Evolutionary conservation across 2,113 vertebrate species (phyloP).

Genomic region (Tragelaphus scriptus): DNA sequence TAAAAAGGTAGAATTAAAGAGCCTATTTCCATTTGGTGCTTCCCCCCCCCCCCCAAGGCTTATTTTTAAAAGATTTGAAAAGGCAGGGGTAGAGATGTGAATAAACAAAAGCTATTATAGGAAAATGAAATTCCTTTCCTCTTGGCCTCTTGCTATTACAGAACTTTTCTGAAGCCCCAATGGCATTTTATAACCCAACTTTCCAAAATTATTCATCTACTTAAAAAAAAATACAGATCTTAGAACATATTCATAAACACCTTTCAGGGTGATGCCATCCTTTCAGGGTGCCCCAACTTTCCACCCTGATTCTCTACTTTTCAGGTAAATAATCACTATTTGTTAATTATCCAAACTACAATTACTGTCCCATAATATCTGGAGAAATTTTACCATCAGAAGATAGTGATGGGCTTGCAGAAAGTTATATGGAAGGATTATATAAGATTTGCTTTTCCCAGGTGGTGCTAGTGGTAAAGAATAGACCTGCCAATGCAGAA

Average conservation of each 20-base stretch:
- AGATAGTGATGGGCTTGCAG: background rate
- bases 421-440: background rate
- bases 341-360: background rate
- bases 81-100: background rate
- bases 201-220: conserved; percentile 30
- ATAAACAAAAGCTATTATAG: conserved; percentile 61
- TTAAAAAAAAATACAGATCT: background rate
- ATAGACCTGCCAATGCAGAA: background rate
- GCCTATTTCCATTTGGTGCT: conserved; percentile 39
- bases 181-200: conserved; percentile 30
- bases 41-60: background rate
- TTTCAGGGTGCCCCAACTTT: background rate
- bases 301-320: background rate
- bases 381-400: background rate
- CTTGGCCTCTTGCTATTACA: conserved; percentile 11
- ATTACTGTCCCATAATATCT: background rate
- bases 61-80: conserved; percentile 64
- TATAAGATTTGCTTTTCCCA: background rate
- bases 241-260: conserved; percentile 1
- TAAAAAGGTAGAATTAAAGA: conserved; percentile 58
- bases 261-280: background rate
- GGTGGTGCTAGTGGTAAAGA: background rate
- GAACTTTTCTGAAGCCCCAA: background rate
- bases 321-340: background rate
- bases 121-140: conserved; percentile 58